These are phyloP conservation scores for Apostichopus parvimensis DNA, from an alignment of 35 echinoderm and acorn worm species.

Conservation along the genomic window DNA sequence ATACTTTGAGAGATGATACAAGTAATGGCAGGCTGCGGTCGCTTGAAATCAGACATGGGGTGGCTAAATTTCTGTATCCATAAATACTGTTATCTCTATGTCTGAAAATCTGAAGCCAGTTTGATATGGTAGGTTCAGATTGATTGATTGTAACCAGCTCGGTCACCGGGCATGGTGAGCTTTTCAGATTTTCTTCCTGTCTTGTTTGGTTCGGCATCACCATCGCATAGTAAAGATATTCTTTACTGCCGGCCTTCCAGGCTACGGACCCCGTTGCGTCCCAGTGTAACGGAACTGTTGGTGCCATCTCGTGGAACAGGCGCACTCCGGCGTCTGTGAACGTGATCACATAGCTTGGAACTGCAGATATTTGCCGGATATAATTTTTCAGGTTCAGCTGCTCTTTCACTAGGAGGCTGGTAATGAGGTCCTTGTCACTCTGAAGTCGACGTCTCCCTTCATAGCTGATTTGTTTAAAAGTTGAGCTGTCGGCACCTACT, in stretches of 20 bases:
- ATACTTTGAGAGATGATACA: constrained; percentile 11
- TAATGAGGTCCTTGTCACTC: neutral
- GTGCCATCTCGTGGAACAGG: constrained; percentile 10
- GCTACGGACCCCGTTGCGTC: constrained; percentile 29
- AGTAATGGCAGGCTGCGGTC: constrained; percentile 11
- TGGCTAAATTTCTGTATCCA: neutral
- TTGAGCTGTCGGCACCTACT: neutral
- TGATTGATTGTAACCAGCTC: constrained; percentile 5
- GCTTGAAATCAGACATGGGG: neutral
- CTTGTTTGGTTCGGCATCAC: constrained; percentile 7
- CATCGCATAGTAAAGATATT: constrained; percentile 23
- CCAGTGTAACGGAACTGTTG: constrained; percentile 16
- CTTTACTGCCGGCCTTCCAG: neutral
- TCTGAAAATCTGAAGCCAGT: constrained; percentile 16
- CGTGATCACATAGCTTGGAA: constrained; percentile 1
- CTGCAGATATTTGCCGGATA: neutral
- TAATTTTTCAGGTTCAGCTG: neutral
- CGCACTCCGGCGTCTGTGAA: constrained; percentile 12
- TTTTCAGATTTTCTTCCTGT: neutral
- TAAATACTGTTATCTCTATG: neutral
- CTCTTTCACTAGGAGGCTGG: neutral
- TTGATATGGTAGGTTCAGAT: neutral
- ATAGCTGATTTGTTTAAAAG: constrained; percentile 12
- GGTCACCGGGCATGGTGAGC: constrained; percentile 10
- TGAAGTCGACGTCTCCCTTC: constrained; percentile 22